Evolutionary conservation across 1,140 invertebrate species (phyloP).

Genomic region (Probaryconus sp.): DNA sequence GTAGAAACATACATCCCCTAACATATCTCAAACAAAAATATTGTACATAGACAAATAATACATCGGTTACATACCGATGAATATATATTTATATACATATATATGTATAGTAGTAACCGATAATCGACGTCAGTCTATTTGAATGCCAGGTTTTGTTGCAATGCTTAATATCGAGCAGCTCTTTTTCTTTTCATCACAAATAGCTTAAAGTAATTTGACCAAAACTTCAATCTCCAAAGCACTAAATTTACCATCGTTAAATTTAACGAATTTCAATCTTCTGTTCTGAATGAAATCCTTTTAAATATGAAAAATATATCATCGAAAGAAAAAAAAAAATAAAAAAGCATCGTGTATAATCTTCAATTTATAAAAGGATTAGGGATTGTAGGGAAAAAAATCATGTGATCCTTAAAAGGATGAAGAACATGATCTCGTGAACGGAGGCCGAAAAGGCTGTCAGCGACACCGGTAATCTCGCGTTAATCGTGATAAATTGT

Average conservation of each 20-base stretch:
- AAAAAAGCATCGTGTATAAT: constrained; percentile 29
- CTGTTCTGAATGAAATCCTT: no score
- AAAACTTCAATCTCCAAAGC: no score
- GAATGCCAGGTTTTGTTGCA: no score
- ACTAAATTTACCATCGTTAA: no score
- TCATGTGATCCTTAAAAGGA: constrained; percentile 50
- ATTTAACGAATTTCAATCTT: no score
- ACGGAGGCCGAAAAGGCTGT: constrained; percentile 68
- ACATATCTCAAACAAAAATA: constrained; percentile 50
- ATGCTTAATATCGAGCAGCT: no score
- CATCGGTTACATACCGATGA: constrained; percentile 36
- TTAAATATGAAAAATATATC: constrained; percentile 20
- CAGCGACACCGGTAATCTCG: constrained; percentile 74
- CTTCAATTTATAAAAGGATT: constrained; percentile 57
- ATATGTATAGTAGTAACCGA: no score
- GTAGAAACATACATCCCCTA: constrained; percentile 39
- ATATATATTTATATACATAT: no score
- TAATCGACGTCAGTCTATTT: no score
- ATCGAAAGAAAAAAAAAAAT: no score
- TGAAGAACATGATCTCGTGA: constrained; percentile 57
- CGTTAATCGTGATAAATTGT: constrained; percentile 76
- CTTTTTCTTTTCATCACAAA: no score
- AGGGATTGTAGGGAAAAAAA: constrained; percentile 30
- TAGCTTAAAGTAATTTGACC: no score
- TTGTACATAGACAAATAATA: constrained; percentile 45